These are phyloP conservation scores for Spea hammondii DNA, from an alignment of 2,797 vertebrate species.

Conservation along the genomic window DNA sequence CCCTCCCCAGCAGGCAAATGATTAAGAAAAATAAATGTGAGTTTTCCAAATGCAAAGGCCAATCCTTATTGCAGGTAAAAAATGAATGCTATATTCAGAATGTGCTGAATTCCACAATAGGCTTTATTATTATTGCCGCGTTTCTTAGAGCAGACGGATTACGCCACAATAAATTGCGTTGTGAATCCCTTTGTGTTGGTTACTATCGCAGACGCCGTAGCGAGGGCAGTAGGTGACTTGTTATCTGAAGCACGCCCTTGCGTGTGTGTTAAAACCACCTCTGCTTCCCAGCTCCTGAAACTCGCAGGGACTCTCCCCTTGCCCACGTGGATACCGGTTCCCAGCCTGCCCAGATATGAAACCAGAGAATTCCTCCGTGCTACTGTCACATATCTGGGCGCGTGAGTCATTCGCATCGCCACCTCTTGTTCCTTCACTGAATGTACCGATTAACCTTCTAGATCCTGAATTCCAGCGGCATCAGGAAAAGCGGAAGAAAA, in stretches of 20 bases:
- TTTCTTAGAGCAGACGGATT: too few species aligned
- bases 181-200: not conserved
- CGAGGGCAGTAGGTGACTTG: constrained; percentile 23
- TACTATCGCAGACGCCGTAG: not conserved
- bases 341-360: constrained; percentile 37
- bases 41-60: too few species aligned
- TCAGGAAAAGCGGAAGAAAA: too few species aligned
- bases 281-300: constrained; percentile 19
- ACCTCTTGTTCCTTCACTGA: not conserved
- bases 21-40: too few species aligned
- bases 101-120: too few species aligned
- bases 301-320: constrained; percentile 34
- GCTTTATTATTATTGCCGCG: too few species aligned
- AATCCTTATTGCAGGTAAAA: too few species aligned
- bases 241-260: constrained; percentile 39
- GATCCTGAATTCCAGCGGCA: not conserved
- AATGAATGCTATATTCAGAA: too few species aligned
- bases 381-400: constrained; percentile 24
- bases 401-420: constrained; percentile 26
- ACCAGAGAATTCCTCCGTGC: constrained; percentile 21
- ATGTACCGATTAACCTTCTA: constrained; percentile 25
- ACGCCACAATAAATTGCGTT: not conserved
- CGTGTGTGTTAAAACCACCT: constrained; percentile 12
- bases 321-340: constrained; percentile 41
- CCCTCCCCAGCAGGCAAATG: too few species aligned